Percentiles rank a stretch among this genome's conserved stretches.
These are phyloP conservation scores for Mionectes olivaceus DNA, from an alignment of 2,797 vertebrate species.

Conservation along the genomic window DNA sequence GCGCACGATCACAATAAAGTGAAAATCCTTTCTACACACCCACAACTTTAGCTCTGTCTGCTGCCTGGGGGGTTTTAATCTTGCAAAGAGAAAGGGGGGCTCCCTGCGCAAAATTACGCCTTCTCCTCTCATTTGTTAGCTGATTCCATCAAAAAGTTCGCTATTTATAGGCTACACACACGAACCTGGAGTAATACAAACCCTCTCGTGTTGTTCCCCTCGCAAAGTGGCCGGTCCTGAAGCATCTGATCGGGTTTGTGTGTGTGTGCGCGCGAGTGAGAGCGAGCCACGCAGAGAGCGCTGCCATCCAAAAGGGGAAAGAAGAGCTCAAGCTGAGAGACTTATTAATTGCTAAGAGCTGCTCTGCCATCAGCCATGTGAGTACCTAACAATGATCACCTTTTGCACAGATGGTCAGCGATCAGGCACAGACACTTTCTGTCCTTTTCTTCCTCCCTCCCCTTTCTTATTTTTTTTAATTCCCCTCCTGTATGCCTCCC, in stretches of 20 bases:
- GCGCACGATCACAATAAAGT: not conserved
- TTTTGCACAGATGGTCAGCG: conserved; percentile 47
- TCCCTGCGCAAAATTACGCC: conserved; percentile 74
- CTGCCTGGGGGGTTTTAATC: conserved; percentile 62
- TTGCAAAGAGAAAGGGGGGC: conserved; percentile 64
- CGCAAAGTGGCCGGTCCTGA: conserved; percentile 70
- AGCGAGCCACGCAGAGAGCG: not conserved
- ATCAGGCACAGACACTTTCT: conserved; percentile 19
- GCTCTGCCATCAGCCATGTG: conserved; percentile 76
- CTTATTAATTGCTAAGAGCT: conserved; percentile 65
- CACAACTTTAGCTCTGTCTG: conserved; percentile 44
- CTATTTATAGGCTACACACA: conserved; percentile 81
- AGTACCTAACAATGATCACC: conserved; percentile 76
- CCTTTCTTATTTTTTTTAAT: not conserved
- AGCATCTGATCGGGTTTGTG: conserved; percentile 53
- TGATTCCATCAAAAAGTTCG: conserved; percentile 82
- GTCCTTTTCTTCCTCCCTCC: conserved; percentile 2
- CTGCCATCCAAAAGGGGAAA: conserved; percentile 46
- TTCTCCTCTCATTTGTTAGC: conserved; percentile 81
- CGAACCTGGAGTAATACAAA: conserved; percentile 74
- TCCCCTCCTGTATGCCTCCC: not conserved
- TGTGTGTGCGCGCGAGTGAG: not conserved
- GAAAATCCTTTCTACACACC: conserved; percentile 15
- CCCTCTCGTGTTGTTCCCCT: conserved; percentile 70
- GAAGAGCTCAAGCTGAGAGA: conserved; percentile 68